These are phyloP conservation scores for Gastrophysa polygoni DNA, from an alignment of 2,888 invertebrate genomes.

Conservation along the genomic window DNA sequence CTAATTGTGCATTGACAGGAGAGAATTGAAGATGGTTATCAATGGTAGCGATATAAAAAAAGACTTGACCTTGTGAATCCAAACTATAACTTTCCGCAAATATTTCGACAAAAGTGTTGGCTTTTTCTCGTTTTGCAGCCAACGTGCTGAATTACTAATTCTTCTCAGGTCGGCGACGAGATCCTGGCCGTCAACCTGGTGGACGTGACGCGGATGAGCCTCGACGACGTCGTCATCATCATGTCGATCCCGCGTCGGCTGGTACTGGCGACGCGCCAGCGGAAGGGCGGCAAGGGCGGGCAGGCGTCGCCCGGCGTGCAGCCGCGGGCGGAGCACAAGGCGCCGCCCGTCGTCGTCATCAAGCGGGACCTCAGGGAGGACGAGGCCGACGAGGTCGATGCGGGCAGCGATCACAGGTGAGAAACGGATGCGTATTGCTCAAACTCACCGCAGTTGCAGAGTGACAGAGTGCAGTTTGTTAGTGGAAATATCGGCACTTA, in stretches of 20 bases:
- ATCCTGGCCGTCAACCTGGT: constrained; percentile 97
- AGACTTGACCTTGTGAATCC: no score
- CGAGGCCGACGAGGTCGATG: constrained; percentile 70
- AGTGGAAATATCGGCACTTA: no score
- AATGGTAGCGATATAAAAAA: no score
- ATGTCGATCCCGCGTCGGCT: constrained; percentile 98
- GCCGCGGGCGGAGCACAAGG: constrained; percentile 78
- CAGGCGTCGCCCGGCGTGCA: constrained; percentile 64
- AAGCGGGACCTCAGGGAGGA: constrained; percentile 87
- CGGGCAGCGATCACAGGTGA: constrained; percentile 57
- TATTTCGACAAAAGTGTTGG: no score
- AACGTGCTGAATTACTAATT: neutral
- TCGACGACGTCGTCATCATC: constrained; percentile 98
- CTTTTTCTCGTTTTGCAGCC: no score
- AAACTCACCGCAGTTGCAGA: no score
- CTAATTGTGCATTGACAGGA: no score
- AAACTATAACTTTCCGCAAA: no score
- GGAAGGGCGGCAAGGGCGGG: constrained; percentile 67
- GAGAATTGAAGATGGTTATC: no score
- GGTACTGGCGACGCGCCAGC: constrained; percentile 89
- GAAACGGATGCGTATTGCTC: no score
- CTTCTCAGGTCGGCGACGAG: constrained; percentile 88
- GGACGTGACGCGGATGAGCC: constrained; percentile 95
- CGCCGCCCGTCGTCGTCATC: constrained; percentile 90
- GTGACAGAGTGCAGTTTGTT: no score